These are phyloP conservation scores for Polypterus senegalus DNA, from an alignment of 2,113 vertebrate species.

Conservation along the genomic window DNA sequence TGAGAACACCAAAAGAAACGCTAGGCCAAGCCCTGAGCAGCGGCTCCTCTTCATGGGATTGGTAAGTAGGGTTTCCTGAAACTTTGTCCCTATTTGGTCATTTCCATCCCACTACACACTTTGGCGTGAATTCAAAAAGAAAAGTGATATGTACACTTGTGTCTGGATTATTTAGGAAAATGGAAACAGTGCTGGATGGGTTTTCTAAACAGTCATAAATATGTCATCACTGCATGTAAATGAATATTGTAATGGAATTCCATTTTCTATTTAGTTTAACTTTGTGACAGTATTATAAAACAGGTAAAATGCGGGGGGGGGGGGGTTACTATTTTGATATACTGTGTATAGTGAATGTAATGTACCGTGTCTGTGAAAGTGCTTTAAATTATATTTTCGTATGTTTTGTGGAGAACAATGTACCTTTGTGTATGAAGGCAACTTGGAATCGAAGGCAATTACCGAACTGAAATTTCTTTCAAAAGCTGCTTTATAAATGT, in stretches of 20 bases:
- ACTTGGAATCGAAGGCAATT: constrained; percentile 66
- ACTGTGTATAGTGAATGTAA: constrained; percentile 94
- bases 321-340: constrained; percentile 67
- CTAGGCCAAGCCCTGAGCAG: too few relatives aligned
- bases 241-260: constrained; percentile 49
- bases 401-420: constrained; percentile 72
- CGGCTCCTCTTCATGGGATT: too few relatives aligned
- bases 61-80: background rate
- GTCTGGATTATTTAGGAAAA: constrained; percentile 43
- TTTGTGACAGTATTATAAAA: constrained; percentile 84
- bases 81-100: constrained; percentile 24
- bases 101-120: constrained; percentile 30
- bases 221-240: constrained; percentile 66
- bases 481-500: constrained; percentile 90
- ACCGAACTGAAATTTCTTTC: constrained; percentile 70
- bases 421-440: constrained; percentile 68
- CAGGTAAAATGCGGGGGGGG: constrained; percentile 59
- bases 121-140: constrained; percentile 33
- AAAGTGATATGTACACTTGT: constrained; percentile 20
- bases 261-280: constrained; percentile 59
- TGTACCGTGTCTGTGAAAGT: constrained; percentile 88
- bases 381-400: constrained; percentile 99
- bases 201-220: constrained; percentile 56
- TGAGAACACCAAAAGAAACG: too few relatives aligned
- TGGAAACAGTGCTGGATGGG: constrained; percentile 35